These are phyloP conservation scores for Polyommatus iphigenia DNA, from an alignment of 2,888 invertebrate species.

Conservation along the genomic window DNA sequence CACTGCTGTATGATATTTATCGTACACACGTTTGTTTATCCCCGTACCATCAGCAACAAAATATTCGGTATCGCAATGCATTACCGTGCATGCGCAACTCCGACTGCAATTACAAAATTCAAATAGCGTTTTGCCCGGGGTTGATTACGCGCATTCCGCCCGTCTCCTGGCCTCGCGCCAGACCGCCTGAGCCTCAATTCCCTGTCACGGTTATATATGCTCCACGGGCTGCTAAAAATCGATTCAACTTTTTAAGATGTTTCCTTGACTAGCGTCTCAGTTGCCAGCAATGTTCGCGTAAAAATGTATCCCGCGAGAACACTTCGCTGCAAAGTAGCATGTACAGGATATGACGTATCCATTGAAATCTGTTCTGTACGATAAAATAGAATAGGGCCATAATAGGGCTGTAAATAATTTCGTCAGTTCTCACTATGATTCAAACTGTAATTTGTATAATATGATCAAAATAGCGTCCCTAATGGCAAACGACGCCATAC, in stretches of 20 bases:
- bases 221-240: conserved; percentile 18
- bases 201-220: conserved; percentile 24
- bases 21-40: background rate
- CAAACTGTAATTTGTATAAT: no score
- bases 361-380: background rate
- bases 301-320: background rate
- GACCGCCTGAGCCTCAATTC: conserved; percentile 33
- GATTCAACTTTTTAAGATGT: conserved; percentile 19
- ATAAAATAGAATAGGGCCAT: background rate
- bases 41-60: background rate
- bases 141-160: conserved; percentile 40
- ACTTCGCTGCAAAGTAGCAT: background rate
- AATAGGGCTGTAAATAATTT: no score
- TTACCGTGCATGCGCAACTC: conserved; percentile 32
- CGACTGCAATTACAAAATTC: conserved; percentile 42
- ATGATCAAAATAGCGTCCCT: no score
- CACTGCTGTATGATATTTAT: no score
- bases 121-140: conserved; percentile 40
- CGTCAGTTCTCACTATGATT: no score
- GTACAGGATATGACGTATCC: background rate
- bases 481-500: no score
- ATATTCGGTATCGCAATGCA: conserved; percentile 20
- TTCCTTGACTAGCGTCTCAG: conserved; percentile 1
- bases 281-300: background rate
- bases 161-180: conserved; percentile 42